These are phyloP conservation scores for Spodoptera litura DNA, from an alignment of 1,140 invertebrate genomes.

Conservation along the genomic window DNA sequence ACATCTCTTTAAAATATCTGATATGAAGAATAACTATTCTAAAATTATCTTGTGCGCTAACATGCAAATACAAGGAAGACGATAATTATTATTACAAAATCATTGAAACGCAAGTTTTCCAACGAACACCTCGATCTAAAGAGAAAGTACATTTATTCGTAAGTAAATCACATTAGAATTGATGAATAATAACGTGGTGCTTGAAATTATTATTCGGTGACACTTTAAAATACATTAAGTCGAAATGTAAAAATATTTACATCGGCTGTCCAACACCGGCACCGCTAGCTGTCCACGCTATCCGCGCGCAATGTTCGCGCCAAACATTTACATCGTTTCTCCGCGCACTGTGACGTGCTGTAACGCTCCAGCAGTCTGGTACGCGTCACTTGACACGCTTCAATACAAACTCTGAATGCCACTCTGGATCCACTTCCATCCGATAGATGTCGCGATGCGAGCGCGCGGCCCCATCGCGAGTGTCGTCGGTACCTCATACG, in stretches of 20 bases:
- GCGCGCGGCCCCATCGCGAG: background rate
- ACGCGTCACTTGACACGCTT: conserved; percentile 18
- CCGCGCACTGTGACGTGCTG: background rate
- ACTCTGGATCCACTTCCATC: conserved; percentile 18
- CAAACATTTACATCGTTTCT: conserved; percentile 29
- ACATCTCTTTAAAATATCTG: conserved; percentile 74
- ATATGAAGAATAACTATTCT: conserved; percentile 82
- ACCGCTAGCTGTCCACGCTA: conserved; percentile 5
- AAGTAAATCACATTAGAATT: conserved; percentile 66
- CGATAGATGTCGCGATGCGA: conserved; percentile 8
- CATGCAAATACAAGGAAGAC: conserved; percentile 81
- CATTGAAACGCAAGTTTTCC: conserved; percentile 71
- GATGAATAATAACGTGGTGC: conserved; percentile 69
- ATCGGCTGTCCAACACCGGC: conserved; percentile 46
- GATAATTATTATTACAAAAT: conserved; percentile 65
- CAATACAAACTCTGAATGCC: conserved; percentile 43
- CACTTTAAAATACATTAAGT: conserved; percentile 74
- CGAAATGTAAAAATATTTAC: conserved; percentile 80
- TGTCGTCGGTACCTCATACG: background rate
- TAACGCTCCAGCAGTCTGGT: background rate
- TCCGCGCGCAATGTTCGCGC: background rate
- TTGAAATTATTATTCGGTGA: conserved; percentile 71
- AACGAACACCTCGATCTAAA: conserved; percentile 65
- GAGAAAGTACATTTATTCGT: conserved; percentile 61
- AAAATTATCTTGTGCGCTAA: conserved; percentile 79